Evolutionary conservation across 2,888 invertebrate genomes (phyloP), one percentile per base, ranked within the genome.

Genomic region (Flexamia atlantica): DNA sequence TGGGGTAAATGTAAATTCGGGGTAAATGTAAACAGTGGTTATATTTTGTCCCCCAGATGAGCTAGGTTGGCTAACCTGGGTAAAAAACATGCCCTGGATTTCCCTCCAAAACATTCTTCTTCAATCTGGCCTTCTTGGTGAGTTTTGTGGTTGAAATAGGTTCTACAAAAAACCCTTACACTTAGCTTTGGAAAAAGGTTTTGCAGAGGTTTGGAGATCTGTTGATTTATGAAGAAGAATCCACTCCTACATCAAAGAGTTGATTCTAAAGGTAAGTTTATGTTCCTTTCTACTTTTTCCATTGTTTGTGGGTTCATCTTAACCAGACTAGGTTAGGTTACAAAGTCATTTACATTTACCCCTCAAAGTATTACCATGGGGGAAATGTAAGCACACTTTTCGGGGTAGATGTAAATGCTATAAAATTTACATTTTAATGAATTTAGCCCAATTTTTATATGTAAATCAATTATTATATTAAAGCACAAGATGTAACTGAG

Each of bases 91-190:
- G 57, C 12, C 7, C 57, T 57, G 50, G 42, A 25, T 9, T 30
- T 53, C 32, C 30, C 79, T 79, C 79, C 50, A 79, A 79, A 79
- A 20, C 12, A 1, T 50, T 28, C 57, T 9, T 1, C 12, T 57
- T 20, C 57, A 57, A 12, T 25, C 3, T 3, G 23, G 9, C 57
- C 23, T 3, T 57, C 3, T 5, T 5, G n/a, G n/a, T 23, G 20
- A 23, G 12, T 3, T 23, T 3, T 57, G 12, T 20, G 3, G 57
- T 3, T 57, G 3, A 57, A 12, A 23, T 57, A n/a, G n/a, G n/a
- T 57, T 57, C 12, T 57, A 57, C 3, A 57, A 2, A 9, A 1
- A 57, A 57, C 57, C 14, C 57, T 20, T 57, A 57, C 57, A 57
- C 23, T 57, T 20, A 23, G 12, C 23, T 23, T 57, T 57, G 57